These are phyloP conservation scores for Cosmia pyralina DNA, from an alignment of 2,888 invertebrate species.

Conservation along the genomic window DNA sequence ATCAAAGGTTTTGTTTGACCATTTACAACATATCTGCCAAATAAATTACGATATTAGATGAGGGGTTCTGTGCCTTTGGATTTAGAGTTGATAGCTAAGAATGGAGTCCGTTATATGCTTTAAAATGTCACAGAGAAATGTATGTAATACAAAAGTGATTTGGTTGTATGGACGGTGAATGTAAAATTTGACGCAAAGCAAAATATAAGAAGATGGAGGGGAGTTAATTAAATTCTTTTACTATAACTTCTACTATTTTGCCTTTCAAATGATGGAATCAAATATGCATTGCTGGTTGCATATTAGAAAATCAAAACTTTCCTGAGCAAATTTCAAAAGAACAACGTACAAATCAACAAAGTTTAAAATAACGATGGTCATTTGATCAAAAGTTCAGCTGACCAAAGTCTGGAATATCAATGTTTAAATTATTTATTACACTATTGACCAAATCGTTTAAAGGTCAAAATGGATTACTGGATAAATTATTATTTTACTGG, in stretches of 20 bases:
- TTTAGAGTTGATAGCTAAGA: not conserved
- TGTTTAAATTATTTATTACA: too few relatives aligned
- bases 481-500: too few relatives aligned
- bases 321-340: too few relatives aligned
- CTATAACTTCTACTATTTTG: too few relatives aligned
- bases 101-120: not conserved
- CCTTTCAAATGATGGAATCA: not conserved
- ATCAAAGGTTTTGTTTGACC: slow-evolving; percentile 39
- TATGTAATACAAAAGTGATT: not conserved
- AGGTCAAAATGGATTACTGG: too few relatives aligned
- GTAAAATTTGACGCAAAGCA: not conserved
- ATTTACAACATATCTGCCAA: slow-evolving; percentile 45
- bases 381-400: too few relatives aligned
- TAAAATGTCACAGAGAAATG: slow-evolving; percentile 8
- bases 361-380: too few relatives aligned
- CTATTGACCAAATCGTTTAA: too few relatives aligned
- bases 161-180: not conserved
- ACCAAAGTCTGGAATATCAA: too few relatives aligned
- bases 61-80: slow-evolving; percentile 6
- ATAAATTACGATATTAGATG: slow-evolving; percentile 58
- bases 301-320: too few relatives aligned
- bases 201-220: not conserved
- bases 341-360: too few relatives aligned
- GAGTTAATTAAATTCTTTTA: not conserved
- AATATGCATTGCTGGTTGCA: not conserved